Percentiles rank a stretch among this genome's conserved stretches.
phyloP scores from a whole-genome alignment of 2,888 invertebrate genomes.

The Gastracanthus pulcherrimus region DNA sequence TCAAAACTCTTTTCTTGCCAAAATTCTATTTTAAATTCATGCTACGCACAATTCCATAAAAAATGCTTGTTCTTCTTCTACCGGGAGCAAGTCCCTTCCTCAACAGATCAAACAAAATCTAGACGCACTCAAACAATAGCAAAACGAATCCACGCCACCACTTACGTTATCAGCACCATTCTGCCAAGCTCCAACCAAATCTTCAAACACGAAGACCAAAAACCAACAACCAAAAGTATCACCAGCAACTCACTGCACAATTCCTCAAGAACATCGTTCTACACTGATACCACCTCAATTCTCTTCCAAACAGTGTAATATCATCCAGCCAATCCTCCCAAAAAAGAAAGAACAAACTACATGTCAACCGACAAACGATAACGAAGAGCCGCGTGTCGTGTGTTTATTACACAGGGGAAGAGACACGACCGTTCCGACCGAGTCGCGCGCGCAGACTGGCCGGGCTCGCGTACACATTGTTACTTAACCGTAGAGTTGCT shows the following conservation, averaged over 20 bases:
- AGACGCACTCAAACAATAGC: background rate
- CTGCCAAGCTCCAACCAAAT: background rate
- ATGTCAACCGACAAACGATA: background rate
- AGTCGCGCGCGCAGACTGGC: constrained; percentile 67
- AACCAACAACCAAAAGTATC: background rate
- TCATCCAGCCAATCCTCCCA: background rate
- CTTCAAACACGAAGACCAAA: background rate
- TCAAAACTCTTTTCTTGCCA: too few species aligned
- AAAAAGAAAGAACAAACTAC: background rate
- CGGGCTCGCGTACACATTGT: constrained; percentile 56
- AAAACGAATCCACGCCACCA: background rate
- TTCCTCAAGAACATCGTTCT: background rate
- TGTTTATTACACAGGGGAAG: too few species aligned
- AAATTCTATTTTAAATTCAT: too few species aligned
- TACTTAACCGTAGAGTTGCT: constrained; percentile 53
- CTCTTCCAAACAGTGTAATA: too few species aligned
- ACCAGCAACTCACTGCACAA: background rate
- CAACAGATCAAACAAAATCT: too few species aligned
- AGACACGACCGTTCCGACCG: constrained; percentile 62
- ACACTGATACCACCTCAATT: too few species aligned
- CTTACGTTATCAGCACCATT: background rate
- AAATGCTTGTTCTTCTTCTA: too few species aligned
- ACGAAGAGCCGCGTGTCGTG: too few species aligned
- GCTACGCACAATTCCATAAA: too few species aligned
- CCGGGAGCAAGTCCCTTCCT: too few species aligned